Percentiles rank a stretch among this genome's conserved stretches.
phyloP scores from a whole-genome alignment of 92 coral and sea anemone species.

The Umimayanthus kanabou region DNA sequence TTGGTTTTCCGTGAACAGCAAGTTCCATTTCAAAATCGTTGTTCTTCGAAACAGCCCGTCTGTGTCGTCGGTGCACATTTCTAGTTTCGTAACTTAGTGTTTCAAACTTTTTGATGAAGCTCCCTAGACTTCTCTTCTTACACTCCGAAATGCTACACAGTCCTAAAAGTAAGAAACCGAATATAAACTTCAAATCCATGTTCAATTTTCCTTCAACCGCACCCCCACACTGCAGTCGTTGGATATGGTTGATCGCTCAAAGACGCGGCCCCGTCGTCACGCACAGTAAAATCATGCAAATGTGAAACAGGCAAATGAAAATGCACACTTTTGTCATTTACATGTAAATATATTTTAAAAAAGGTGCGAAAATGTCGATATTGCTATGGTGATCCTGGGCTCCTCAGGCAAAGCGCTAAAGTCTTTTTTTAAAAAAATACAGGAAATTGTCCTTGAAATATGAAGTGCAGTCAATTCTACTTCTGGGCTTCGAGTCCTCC shows the following conservation, averaged over 20 bases:
- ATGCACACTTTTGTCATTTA: background rate
- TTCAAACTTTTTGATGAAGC: slow-evolving; percentile 77
- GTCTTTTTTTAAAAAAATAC: too few species aligned
- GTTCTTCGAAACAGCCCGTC: slow-evolving; percentile 64
- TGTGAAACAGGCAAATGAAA: too few species aligned
- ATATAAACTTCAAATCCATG: slow-evolving; percentile 30
- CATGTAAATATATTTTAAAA: background rate
- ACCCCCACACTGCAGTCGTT: slow-evolving; percentile 15
- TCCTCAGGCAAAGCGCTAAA: too few species aligned
- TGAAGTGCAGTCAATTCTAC: too few species aligned
- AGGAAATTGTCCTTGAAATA: too few species aligned
- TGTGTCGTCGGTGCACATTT: slow-evolving; percentile 61
- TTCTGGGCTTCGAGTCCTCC: too few species aligned
- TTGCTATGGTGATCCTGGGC: too few species aligned
- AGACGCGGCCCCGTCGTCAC: slow-evolving; percentile 28
- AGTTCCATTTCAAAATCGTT: slow-evolving; percentile 68
- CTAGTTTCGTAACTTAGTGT: slow-evolving; percentile 67
- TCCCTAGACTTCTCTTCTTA: slow-evolving; percentile 48
- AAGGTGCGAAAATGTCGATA: background rate
- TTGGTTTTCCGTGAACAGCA: slow-evolving; percentile 73
- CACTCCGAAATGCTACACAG: slow-evolving; percentile 42
- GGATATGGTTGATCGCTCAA: slow-evolving; percentile 12
- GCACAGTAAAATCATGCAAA: slow-evolving; percentile 24
- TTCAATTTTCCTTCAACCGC: slow-evolving; percentile 28
- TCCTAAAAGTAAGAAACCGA: slow-evolving; percentile 40